Evolutionary conservation across 2,113 vertebrate species (phyloP).

Genomic region (Osmerus eperlanus): DNA sequence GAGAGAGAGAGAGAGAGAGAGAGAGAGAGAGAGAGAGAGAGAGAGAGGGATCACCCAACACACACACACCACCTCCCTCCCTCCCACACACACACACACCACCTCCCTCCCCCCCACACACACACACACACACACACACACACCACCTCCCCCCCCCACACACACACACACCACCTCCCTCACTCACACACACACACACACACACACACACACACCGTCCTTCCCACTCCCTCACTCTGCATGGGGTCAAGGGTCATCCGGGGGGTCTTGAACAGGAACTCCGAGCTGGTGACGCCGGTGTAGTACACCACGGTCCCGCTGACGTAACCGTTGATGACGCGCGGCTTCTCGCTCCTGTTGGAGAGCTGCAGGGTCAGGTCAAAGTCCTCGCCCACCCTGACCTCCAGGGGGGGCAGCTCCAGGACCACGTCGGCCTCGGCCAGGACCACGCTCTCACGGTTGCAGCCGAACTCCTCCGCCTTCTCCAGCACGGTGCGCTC

Average conservation of each 20-base stretch:
- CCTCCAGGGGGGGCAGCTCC: constrained; percentile 73
- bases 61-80: constrained; percentile 4
- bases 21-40: no score
- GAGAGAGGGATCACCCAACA: not conserved
- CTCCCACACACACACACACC: not conserved
- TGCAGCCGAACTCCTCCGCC: constrained; percentile 82
- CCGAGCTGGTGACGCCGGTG: constrained; percentile 81
- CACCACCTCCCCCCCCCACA: not conserved
- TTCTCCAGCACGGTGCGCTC: constrained; percentile 86
- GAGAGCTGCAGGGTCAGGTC: constrained; percentile 78
- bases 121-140: constrained; percentile 3
- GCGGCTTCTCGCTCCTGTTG: constrained; percentile 70
- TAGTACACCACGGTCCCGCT: constrained; percentile 86
- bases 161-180: not conserved
- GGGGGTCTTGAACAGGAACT: constrained; percentile 78
- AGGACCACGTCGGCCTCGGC: constrained; percentile 72
- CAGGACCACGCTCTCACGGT: constrained; percentile 58
- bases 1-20: no score
- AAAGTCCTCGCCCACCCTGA: constrained; percentile 79
- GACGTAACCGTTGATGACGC: constrained; percentile 75
- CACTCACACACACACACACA: no score
- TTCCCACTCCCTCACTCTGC: constrained; percentile 47
- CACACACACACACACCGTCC: no score
- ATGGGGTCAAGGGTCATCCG: constrained; percentile 50
- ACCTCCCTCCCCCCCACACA: no score